phyloP scores from a whole-genome alignment of 2,888 invertebrate species.

The Drosophila kambysellisi region DNA sequence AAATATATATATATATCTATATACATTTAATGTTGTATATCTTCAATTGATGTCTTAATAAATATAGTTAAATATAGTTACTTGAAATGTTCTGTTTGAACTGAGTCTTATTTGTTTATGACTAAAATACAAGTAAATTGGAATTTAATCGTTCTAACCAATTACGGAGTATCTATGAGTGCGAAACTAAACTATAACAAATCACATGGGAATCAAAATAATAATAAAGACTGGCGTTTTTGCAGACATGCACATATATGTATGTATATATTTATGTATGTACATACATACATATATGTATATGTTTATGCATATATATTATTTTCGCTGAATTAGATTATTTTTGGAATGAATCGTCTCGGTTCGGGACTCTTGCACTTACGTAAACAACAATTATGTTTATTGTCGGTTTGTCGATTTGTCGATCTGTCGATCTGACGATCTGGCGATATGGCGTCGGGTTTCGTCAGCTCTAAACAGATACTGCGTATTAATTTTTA shows the following conservation, averaged over 20 bases:
- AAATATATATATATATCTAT: not conserved
- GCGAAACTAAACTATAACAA: not conserved
- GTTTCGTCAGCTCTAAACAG: slow-evolving; percentile 6
- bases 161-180: slow-evolving; percentile 7
- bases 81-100: not conserved
- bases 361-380: slow-evolving; percentile 36
- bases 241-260: slow-evolving; percentile 18
- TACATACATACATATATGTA: not conserved
- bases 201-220: slow-evolving; percentile 33
- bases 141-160: too few relatives aligned
- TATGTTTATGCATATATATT: not conserved
- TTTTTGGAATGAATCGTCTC: slow-evolving; percentile 50
- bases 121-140: not conserved
- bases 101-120: not conserved
- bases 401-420: slow-evolving; percentile 18
- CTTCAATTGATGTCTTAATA: not conserved
- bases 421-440: slow-evolving; percentile 12
- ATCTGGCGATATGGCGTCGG: not conserved
- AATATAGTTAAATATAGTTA: not conserved
- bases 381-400: slow-evolving; percentile 41
- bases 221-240: slow-evolving; percentile 15
- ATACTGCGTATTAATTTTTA: slow-evolving; percentile 21
- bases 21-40: too few relatives aligned
- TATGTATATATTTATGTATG: not conserved
- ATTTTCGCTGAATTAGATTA: slow-evolving; percentile 3